Conservation (phyloP, 2,888 invertebrate genomes). For the Clitarchus hookeri region DNA sequence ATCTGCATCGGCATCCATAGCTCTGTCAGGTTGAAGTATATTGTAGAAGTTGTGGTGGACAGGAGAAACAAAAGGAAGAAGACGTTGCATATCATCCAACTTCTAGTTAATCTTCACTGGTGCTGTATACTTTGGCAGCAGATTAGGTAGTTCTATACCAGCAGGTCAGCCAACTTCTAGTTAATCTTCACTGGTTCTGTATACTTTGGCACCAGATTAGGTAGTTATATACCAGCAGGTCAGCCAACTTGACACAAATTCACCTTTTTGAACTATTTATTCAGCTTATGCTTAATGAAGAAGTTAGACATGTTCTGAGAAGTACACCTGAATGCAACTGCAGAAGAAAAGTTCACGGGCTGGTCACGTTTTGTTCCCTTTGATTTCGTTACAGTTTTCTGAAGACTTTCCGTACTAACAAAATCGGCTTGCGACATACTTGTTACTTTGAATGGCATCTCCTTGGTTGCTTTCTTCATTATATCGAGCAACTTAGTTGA, state of each 20-base stretch:
- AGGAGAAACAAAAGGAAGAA: no score
- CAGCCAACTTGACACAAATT: background rate
- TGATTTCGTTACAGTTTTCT: background rate
- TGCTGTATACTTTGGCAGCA: background rate
- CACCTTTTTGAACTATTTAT: background rate
- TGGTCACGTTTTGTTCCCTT: background rate
- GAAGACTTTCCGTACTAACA: background rate
- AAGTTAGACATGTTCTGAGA: background rate
- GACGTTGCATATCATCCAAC: background rate
- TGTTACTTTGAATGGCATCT: background rate
- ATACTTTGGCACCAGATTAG: background rate
- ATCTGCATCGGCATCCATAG: no score
- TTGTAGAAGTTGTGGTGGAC: no score
- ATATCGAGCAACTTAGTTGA: background rate
- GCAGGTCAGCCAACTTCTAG: background rate
- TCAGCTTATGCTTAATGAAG: background rate
- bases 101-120: background rate
- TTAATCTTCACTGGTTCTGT: background rate
- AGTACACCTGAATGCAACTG: background rate
- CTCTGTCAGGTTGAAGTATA: no score
- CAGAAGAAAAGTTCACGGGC: background rate
- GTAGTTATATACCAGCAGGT: background rate
- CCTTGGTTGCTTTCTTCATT: background rate
- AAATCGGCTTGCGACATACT: background rate
- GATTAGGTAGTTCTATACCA: background rate